These are phyloP conservation scores for Drosophila yooni DNA, from an alignment of 2,888 invertebrate genomes.

Conservation along the genomic window DNA sequence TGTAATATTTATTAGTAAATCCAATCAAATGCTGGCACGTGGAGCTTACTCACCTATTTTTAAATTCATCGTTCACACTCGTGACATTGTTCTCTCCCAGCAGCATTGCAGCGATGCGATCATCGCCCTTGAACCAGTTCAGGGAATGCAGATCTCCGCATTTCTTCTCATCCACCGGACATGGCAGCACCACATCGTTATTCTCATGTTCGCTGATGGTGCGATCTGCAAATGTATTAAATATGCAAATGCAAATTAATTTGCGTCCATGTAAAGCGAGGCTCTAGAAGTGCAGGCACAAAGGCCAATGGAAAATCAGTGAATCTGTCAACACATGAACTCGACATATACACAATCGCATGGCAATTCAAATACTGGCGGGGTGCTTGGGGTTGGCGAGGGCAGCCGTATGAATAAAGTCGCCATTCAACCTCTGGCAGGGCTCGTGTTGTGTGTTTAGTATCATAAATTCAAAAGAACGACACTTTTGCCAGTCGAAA, in stretches of 20 bases:
- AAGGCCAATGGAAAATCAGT: constrained; percentile 16
- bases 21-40: neutral
- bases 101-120: constrained; percentile 85
- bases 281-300: constrained; percentile 56
- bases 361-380: constrained; percentile 41
- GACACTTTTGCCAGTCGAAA: constrained; percentile 52
- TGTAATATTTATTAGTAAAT: neutral
- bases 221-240: constrained; percentile 79
- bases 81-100: constrained; percentile 84
- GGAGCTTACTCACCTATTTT: constrained; percentile 78
- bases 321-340: constrained; percentile 9
- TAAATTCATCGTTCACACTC: constrained; percentile 83
- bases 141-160: constrained; percentile 91
- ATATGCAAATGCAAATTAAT: constrained; percentile 27
- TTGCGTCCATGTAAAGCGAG: constrained; percentile 18
- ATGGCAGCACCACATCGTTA: constrained; percentile 87
- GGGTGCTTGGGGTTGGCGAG: neutral
- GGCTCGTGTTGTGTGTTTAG: constrained; percentile 54
- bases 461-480: constrained; percentile 68
- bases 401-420: constrained; percentile 62
- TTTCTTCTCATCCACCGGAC: constrained; percentile 88
- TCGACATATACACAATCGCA: constrained; percentile 22
- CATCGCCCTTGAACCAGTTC: constrained; percentile 90
- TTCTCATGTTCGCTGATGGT: constrained; percentile 83
- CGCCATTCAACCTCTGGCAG: constrained; percentile 41